phyloP scores from a whole-genome alignment of 2,888 invertebrate species.

The Tenthredo notha region DNA sequence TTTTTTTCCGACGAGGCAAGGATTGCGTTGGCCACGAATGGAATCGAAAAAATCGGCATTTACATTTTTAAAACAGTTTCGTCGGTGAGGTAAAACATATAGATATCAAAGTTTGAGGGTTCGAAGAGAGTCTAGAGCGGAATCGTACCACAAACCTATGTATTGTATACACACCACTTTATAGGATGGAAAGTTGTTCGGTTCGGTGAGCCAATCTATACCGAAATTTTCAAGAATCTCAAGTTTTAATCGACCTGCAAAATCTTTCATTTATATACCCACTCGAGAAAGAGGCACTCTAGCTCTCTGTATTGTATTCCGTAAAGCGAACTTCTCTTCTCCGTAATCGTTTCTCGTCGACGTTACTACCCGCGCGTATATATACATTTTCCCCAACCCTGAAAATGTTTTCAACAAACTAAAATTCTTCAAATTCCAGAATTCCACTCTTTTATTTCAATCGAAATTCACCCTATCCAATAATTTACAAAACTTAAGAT shows the following conservation, averaged over 20 bases:
- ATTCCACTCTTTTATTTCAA: not conserved
- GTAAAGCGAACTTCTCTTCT: not conserved
- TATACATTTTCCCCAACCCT: not conserved
- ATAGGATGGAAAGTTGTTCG: not conserved
- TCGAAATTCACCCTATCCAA: not conserved
- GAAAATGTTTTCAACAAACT: not conserved
- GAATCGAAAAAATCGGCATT: slow-evolving; percentile 30
- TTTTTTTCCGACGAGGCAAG: not conserved
- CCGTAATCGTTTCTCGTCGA: slow-evolving; percentile 14
- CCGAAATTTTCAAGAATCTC: slow-evolving; percentile 4
- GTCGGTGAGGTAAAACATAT: not conserved
- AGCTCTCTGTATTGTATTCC: not conserved
- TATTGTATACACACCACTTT: slow-evolving; percentile 17
- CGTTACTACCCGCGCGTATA: not conserved
- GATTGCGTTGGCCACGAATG: not conserved
- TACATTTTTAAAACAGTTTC: slow-evolving; percentile 37
- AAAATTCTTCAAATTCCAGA: too few species aligned
- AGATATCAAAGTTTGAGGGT: slow-evolving; percentile 4
- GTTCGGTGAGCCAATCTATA: slow-evolving; percentile 11
- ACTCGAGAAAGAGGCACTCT: slow-evolving; percentile 29
- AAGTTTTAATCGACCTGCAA: slow-evolving; percentile 33
- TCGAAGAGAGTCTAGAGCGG: not conserved
- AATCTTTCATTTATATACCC: slow-evolving; percentile 46
- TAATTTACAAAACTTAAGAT: not conserved
- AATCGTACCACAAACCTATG: not conserved